Base-by-base conservation (phyloP, 2,113 vertebrate genomes). In the Potamarius usumacintae region DNA sequence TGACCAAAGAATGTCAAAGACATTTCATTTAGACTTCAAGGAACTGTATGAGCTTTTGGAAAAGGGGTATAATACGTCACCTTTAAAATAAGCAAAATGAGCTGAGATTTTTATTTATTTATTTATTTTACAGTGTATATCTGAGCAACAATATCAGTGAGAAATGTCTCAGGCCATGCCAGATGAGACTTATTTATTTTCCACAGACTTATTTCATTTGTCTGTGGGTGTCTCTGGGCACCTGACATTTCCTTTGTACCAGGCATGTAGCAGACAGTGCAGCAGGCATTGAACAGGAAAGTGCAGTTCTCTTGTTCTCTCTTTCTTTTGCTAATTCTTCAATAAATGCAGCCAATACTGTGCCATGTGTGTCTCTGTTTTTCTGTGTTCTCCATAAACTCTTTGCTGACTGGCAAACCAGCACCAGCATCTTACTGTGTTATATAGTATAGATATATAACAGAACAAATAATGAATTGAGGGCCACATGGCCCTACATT, bases 171-270 rank as follows among this genome's bases (percentile, higher is more conserved):
- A 7, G 82, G 53, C 30, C 67, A 80, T 15, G 22, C 52, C 30
- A 85, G 67, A 57, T 62, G n/a, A 62, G 48, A 22, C 27, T 65
- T 69, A n/a, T 79, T 78, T 78, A 65, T 86, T 79, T 78, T 30
- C 58, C 50, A 34, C 55, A 34, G 55, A 34, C 42, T 52, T 53
- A 50, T 50, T 85, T 76, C 74, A 34, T 15, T 53, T 76, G 60
- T 55, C 42, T 55, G 15, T 30, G 17, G 25, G 52, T 5, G 42
- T 80, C 76, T 80, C 60, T 57, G 50, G 85, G 50, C 76, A 30
- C 63, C 76, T 80, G 85, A 18, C 62, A 80, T 80, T 86, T 86
- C 53, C n/a, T 25, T 52, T 48, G 34, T 42, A 42, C 34, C 34
- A 1, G 34, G 34, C 34, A 42, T 42, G 34, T 14, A 52, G 50